Percentiles rank a stretch among this genome's conserved stretches.
These are phyloP conservation scores for Rhadina sibilatrix DNA, from an alignment of 2,113 vertebrate species.

Conservation along the genomic window DNA sequence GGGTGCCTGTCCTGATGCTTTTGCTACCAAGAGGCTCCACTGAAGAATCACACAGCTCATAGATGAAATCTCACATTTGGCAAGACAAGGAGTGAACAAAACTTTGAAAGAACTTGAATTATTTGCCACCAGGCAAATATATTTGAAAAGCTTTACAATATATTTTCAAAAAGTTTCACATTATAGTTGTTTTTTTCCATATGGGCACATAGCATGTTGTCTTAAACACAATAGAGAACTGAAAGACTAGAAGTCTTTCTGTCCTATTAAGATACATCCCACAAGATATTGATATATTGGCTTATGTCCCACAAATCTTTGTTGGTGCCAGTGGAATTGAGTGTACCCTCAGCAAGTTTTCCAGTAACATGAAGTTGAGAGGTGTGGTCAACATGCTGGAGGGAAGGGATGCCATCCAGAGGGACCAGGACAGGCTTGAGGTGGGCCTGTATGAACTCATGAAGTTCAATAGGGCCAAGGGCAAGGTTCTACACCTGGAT, in stretches of 20 bases:
- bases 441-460: no score
- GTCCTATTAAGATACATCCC: background rate
- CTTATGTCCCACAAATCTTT: background rate
- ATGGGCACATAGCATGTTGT: background rate
- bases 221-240: background rate
- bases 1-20: background rate
- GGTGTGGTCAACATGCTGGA: background rate
- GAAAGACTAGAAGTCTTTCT: background rate
- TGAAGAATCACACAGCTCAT: background rate
- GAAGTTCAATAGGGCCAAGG: background rate
- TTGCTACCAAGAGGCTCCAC: background rate
- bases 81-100: background rate
- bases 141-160: background rate
- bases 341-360: background rate
- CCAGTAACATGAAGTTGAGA: background rate
- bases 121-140: background rate
- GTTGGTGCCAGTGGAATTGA: background rate
- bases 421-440: background rate
- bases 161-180: background rate
- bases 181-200: background rate
- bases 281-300: no score
- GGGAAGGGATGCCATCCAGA: background rate
- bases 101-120: background rate
- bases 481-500: background rate
- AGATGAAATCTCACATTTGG: background rate